A percentile compares a stretch with the other conserved stretches of the same genome.
Conservation (phyloP, 2,888 invertebrate genomes). For the Exocentrus adspersus region DNA sequence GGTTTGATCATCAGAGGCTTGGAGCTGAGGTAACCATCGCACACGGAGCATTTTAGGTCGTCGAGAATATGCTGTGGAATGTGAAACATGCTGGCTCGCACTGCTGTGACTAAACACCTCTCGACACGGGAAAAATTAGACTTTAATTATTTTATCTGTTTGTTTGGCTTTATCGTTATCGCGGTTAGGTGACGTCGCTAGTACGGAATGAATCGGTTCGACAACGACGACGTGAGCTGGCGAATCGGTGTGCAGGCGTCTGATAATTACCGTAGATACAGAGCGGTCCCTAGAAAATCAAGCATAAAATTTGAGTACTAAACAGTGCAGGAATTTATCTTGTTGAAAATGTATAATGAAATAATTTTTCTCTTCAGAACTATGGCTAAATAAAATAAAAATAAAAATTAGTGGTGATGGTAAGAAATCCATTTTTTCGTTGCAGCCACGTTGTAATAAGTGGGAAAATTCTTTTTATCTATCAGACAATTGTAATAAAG, state of each 20-base stretch:
- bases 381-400: background rate
- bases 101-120: too few species aligned
- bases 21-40: constrained; percentile 50
- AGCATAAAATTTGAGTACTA: too few species aligned
- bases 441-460: too few species aligned
- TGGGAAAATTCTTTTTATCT: too few species aligned
- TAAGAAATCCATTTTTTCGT: background rate
- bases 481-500: too few species aligned
- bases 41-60: constrained; percentile 49
- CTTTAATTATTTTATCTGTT: constrained; percentile 23
- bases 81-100: constrained; percentile 46
- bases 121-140: constrained; percentile 16
- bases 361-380: background rate
- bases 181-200: constrained; percentile 1
- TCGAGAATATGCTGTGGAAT: constrained; percentile 46
- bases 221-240: background rate
- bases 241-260: background rate
- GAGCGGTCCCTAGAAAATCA: too few species aligned
- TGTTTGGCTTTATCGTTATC: constrained; percentile 18
- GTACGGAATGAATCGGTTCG: background rate
- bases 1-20: constrained; percentile 47
- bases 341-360: background rate
- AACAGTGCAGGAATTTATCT: background rate
- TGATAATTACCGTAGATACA: too few species aligned
- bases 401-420: background rate